Base-by-base conservation (phyloP, 2,113 vertebrate species). In the Pipa parva region DNA sequence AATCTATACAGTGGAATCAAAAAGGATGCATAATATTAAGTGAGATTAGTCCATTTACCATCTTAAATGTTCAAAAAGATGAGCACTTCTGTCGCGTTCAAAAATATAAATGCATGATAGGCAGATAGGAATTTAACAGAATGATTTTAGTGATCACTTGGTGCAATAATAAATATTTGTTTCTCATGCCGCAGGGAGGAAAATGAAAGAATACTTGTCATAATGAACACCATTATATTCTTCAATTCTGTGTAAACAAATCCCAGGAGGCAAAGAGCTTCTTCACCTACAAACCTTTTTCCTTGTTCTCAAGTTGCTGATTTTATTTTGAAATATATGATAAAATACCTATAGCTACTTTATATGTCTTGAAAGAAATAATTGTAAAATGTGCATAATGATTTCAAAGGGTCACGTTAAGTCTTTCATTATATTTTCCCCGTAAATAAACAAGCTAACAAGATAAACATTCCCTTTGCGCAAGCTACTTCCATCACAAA, bases 201-300 rank as follows among this genome's bases (percentile, higher is more conserved):
- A 42, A 15, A 15, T 3, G 17, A 42, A 17, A 4, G 3, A 7
- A n/a, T n/a, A 7, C 39, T 42, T 42, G 39, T n/a, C 15, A 55
- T 55, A 28, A 55, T 55, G 11, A 28, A 55, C 51, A 55, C 51
- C 27, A 55, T 55, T 55, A 55, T 55, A 28, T 33, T 57, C 9
- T 58, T 18, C 29, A 7, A 21, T 22, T 20, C 55, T 13, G 15
- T 18, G 12, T n/a, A 37, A 21, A 58, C 1, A 7, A 55, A 28
- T 55, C 52, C 52, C 52, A 15, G 12, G 27, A 20, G 55, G 31
- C 7, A 27, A 4, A 20, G 26, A 55, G 3, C 6, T 55, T 24
- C 26, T 4, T 36, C 18, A 58, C 55, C 55, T 58, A 13, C 8
- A 55, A 55, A 18, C 27, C 15, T 28, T 55, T 29, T 10, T 22